These are phyloP conservation scores for Vulpes lagopus DNA, from an alignment of 2,113 vertebrate species.

Conservation along the genomic window DNA sequence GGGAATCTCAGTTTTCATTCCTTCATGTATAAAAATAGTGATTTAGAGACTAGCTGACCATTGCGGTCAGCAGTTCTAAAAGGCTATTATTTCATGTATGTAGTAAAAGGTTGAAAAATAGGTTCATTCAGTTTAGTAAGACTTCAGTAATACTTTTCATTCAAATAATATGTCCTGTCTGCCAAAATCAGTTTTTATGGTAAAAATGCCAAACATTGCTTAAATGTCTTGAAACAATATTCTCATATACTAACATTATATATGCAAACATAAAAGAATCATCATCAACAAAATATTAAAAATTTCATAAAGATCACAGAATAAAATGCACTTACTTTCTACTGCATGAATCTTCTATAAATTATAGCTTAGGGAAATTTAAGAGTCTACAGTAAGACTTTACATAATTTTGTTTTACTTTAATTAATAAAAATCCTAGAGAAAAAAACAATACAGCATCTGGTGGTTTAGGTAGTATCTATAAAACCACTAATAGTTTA, in stretches of 20 bases:
- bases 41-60: not conserved
- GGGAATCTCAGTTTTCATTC: not conserved
- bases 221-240: not conserved
- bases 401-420: not conserved
- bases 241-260: not conserved
- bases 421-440: slow-evolving; percentile 26
- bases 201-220: not conserved
- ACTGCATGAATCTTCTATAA: not conserved
- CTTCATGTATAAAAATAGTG: not conserved
- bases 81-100: not conserved
- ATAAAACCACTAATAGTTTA: slow-evolving; percentile 28
- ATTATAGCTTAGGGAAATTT: slow-evolving; percentile 7
- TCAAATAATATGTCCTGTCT: not conserved
- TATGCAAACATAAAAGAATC: not conserved
- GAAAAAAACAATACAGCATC: not conserved
- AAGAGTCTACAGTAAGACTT: not conserved
- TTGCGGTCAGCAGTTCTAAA: not conserved
- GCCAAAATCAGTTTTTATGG: slow-evolving; percentile 28
- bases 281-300: slow-evolving; percentile 7
- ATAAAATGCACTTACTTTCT: slow-evolving; percentile 39
- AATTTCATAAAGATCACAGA: not conserved
- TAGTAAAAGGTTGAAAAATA: not conserved
- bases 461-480: not conserved
- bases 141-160: not conserved
- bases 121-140: slow-evolving; percentile 53